These are phyloP conservation scores for Erebia aethiops DNA, from an alignment of 2,888 invertebrate species.

Conservation along the genomic window DNA sequence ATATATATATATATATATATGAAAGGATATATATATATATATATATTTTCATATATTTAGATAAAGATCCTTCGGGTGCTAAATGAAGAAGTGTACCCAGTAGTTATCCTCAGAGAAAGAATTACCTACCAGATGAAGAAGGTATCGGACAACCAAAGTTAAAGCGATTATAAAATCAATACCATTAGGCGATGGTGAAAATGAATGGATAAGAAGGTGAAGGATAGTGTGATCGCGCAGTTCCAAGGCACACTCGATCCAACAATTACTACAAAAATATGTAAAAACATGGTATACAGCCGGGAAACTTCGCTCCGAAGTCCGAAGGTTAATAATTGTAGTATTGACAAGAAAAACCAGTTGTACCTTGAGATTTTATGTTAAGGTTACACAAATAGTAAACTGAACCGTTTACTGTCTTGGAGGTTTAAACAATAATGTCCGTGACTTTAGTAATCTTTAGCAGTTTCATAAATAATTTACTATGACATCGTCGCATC, in stretches of 20 bases:
- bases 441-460: slow-evolving; percentile 18
- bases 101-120: no score
- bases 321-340: slow-evolving; percentile 25
- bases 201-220: background rate
- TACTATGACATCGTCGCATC: slow-evolving; percentile 1
- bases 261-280: background rate
- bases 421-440: slow-evolving; percentile 8
- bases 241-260: background rate
- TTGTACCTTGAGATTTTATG: slow-evolving; percentile 28
- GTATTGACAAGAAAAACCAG: slow-evolving; percentile 25
- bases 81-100: no score
- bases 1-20: no score
- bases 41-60: no score
- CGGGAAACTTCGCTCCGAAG: slow-evolving; percentile 6
- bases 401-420: slow-evolving; percentile 19
- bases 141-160: no score
- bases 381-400: slow-evolving; percentile 28
- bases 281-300: slow-evolving; percentile 3
- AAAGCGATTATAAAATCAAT: background rate
- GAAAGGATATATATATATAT: no score
- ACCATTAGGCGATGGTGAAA: background rate
- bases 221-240: background rate
- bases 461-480: slow-evolving; percentile 16
- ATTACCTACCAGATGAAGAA: no score
- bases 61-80: no score